These are phyloP conservation scores for Drosophila prostipennis DNA, from an alignment of 2,888 invertebrate genomes.

Conservation along the genomic window DNA sequence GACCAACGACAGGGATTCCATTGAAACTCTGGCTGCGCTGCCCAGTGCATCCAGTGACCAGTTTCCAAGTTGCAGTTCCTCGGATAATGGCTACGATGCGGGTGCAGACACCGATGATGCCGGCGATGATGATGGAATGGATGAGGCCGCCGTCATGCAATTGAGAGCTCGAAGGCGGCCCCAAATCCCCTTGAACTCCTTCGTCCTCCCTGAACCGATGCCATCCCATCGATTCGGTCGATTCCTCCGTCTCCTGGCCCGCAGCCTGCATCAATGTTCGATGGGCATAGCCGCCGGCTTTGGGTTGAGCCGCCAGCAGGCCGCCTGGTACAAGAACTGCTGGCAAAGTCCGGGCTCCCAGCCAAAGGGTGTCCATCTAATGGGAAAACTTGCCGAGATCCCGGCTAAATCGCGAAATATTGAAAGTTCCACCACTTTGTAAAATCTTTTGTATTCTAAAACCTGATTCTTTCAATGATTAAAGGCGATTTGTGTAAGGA, in stretches of 20 bases:
- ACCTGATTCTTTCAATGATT: too few relatives aligned
- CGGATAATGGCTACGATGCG: neutral
- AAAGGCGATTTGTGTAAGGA: too few relatives aligned
- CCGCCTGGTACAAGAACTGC: constrained; percentile 61
- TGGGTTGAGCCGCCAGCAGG: constrained; percentile 49
- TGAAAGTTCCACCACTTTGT: neutral
- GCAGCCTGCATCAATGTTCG: constrained; percentile 30
- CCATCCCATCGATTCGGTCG: constrained; percentile 7
- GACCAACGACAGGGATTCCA: neutral
- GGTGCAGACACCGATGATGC: constrained; percentile 7
- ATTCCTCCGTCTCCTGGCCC: constrained; percentile 11
- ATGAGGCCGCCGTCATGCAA: neutral
- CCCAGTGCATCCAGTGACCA: neutral
- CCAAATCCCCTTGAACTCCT: neutral
- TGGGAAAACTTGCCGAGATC: neutral
- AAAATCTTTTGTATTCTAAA: neutral
- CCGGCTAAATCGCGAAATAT: neutral
- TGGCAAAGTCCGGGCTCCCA: constrained; percentile 47
- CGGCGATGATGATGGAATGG: neutral
- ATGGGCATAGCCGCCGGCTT: constrained; percentile 50
- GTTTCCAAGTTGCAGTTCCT: neutral
- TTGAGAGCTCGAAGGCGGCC: neutral
- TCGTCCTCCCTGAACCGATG: neutral
- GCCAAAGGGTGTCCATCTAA: neutral
- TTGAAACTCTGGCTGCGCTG: neutral